Evolutionary conservation across 2,797 vertebrate species (phyloP), one percentile per base, ranked within the genome.

Genomic region (Falco peregrinus): DNA sequence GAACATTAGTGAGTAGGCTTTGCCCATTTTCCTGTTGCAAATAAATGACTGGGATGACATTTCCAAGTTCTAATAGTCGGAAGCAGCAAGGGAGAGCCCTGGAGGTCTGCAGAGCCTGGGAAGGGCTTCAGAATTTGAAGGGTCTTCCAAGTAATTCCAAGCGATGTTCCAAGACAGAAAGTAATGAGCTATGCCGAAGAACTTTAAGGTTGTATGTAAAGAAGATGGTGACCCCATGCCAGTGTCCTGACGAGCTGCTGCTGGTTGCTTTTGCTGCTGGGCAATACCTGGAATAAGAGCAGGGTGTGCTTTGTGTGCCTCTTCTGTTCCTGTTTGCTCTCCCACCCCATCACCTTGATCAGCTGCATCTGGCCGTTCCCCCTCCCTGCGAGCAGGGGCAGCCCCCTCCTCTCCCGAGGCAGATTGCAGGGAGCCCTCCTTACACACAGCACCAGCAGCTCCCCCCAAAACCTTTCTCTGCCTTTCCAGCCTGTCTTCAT

Each of bases 321-420:
- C 31, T 51, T 35, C 53, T 39, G 21, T 8, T 15, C 47, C 17
- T 11, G 11, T 54, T n/a, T 70, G 50, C 17, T 54, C 0, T 12
- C 31, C 39, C 45, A 19, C 31, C 16, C 61, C 4, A 0, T 29
- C 37, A 24, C 1, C 0, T 7, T 33, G n/a, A 26, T 31, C 5
- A n/a, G 16, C 43, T 29, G 16, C 29, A 45, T 33, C 33, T 50
- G 64, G 18, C 18, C 43, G 18, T 59, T 51, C 26, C 13, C 18
- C 50, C 63, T 26, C 25, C 21, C n/a, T 13, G 35, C 4, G 2
- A 56, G 61, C 6, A 1, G 24, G 47, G 31, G 13, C 67, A 74
- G 61, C 16, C 24, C 31, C 31, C 16, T 75, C 35, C 68, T 54
- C 48, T 57, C 48, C 74, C 1, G 1, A 47, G 33, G 65, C 21